Evolutionary conservation across 37 sponge, comb jelly and placozoan genomes (phyloP).

Genomic region (Aplysina aerophoba): DNA sequence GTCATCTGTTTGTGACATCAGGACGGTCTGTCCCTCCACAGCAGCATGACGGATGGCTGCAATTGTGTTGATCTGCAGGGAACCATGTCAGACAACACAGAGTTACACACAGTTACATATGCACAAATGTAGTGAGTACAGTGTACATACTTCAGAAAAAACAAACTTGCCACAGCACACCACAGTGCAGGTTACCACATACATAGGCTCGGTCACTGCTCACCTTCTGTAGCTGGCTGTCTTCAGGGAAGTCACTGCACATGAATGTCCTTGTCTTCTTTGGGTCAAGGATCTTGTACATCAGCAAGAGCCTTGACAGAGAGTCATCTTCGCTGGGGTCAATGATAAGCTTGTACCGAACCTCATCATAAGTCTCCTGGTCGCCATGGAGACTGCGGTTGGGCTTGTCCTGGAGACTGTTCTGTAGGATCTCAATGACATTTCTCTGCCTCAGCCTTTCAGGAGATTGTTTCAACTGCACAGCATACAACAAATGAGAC

Average conservation of each 20-base stretch:
- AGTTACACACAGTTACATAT: neutral
- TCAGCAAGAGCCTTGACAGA: slow-evolving; percentile 73
- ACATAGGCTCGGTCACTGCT: too few relatives aligned
- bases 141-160: neutral
- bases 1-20: slow-evolving; percentile 86
- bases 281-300: slow-evolving; percentile 65
- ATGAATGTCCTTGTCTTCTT: slow-evolving; percentile 67
- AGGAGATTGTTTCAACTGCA: neutral
- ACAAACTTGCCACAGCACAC: too few relatives aligned
- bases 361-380: slow-evolving; percentile 60
- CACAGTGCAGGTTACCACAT: too few relatives aligned
- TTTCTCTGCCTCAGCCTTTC: slow-evolving; percentile 31
- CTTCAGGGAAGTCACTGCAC: slow-evolving; percentile 91
- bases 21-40: slow-evolving; percentile 79
- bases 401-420: slow-evolving; percentile 67
- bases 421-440: slow-evolving; percentile 59
- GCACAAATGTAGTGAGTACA: neutral
- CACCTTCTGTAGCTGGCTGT: slow-evolving; percentile 80
- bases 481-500: too few relatives aligned
- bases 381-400: neutral
- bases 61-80: slow-evolving; percentile 75
- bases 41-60: slow-evolving; percentile 84
- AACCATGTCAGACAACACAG: neutral
- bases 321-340: slow-evolving; percentile 75
- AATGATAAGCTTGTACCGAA: slow-evolving; percentile 72